phyloP scores from a whole-genome alignment of 2,797 vertebrate genomes.

The Tarsius wallacei region DNA sequence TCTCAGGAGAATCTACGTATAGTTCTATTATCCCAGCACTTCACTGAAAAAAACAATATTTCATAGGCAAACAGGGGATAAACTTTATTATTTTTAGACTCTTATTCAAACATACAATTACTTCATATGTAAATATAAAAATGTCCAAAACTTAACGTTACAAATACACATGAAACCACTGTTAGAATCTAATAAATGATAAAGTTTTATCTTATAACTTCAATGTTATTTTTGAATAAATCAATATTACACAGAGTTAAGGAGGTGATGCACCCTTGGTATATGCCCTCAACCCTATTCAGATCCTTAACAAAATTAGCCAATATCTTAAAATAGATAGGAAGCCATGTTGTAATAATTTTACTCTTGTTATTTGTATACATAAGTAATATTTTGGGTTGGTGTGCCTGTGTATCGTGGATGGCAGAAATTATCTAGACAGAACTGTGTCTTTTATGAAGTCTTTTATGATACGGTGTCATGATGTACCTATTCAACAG shows the following conservation, averaged over 20 bases:
- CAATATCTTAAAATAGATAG: background rate
- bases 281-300: background rate
- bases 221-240: background rate
- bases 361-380: background rate
- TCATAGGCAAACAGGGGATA: background rate
- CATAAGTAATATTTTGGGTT: background rate
- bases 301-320: background rate
- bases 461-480: background rate
- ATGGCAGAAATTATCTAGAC: background rate
- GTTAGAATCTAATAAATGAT: background rate
- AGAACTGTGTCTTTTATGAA: background rate
- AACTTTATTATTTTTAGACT: background rate
- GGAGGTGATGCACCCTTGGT: background rate
- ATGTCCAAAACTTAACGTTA: background rate
- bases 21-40: background rate
- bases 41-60: background rate
- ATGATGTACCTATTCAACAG: background rate
- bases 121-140: background rate
- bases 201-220: background rate
- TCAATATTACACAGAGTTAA: background rate
- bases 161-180: background rate
- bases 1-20: background rate
- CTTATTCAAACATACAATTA: constrained; percentile 38
- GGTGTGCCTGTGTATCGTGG: background rate
- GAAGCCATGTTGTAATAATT: background rate